phyloP scores from a whole-genome alignment of 1,140 invertebrate species.

The Palaemon carinicauda region DNA sequence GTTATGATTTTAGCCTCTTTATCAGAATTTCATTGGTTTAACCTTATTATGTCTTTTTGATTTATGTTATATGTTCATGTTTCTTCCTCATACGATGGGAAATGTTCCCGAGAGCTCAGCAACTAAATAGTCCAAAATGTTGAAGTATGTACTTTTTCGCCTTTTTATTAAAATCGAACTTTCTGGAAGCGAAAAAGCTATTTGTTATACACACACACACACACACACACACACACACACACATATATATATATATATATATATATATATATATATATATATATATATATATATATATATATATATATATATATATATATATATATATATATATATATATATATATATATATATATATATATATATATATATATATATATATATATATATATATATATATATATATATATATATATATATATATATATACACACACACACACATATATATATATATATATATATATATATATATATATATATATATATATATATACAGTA shows the following conservation, averaged over 20 bases:
- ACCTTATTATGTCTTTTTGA: no score
- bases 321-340: neutral
- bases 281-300: neutral
- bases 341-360: neutral
- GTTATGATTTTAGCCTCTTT: no score
- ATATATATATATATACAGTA: no score
- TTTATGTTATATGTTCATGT: no score
- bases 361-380: neutral
- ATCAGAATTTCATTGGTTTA: no score
- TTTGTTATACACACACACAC: slow-evolving; percentile 2
- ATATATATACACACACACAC: neutral
- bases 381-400: neutral
- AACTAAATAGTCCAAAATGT: no score
- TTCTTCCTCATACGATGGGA: no score
- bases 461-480: neutral
- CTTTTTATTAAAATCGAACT: no score
- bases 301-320: neutral
- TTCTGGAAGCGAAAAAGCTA: no score
- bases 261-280: neutral
- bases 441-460: neutral
- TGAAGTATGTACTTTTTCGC: no score
- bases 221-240: neutral
- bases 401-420: neutral
- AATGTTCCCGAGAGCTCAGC: no score
- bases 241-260: neutral